Percentiles rank a stretch among this genome's conserved stretches.
Evolutionary conservation across 1,140 invertebrate species (phyloP).

Genomic region (Zaprionus lachaisei): DNA sequence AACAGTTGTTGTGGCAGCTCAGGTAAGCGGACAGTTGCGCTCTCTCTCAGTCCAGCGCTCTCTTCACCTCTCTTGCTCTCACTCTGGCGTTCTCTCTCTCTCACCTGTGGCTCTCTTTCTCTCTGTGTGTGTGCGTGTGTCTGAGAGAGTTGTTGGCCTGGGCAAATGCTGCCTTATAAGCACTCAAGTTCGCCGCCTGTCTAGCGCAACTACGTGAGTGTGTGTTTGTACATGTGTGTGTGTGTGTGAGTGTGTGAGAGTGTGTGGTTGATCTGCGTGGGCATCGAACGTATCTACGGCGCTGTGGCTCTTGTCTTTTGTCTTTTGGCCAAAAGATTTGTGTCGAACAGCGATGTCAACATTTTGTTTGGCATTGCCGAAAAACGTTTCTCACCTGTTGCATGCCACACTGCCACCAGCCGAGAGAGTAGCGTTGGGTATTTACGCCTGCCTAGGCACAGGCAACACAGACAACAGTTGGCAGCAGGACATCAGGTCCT

Average conservation of each 20-base stretch:
- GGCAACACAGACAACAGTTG: slow-evolving; percentile 23
- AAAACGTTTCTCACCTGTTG: slow-evolving; percentile 44
- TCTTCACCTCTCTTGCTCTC: slow-evolving; percentile 6
- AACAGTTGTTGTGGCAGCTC: slow-evolving; percentile 40
- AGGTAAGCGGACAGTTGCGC: slow-evolving; percentile 23
- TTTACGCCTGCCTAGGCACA: slow-evolving; percentile 21
- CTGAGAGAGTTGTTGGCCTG: slow-evolving; percentile 42
- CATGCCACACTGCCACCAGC: slow-evolving; percentile 13
- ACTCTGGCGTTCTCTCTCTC: slow-evolving; percentile 2
- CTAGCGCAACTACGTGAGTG: slow-evolving; percentile 15
- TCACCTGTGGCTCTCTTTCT: slow-evolving; percentile 22
- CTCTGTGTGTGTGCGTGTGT: slow-evolving; percentile 23
- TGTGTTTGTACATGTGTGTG: slow-evolving; percentile 18
- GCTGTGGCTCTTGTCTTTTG: slow-evolving; percentile 61
- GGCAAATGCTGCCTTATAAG: slow-evolving; percentile 74
- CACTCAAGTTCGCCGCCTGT: slow-evolving; percentile 67
- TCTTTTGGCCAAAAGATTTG: slow-evolving; percentile 72
- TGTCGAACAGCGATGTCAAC: slow-evolving; percentile 65
- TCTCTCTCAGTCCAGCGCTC: neutral
- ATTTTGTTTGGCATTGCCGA: slow-evolving; percentile 46
- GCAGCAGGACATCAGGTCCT: slow-evolving; percentile 48
- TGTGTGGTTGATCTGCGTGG: slow-evolving; percentile 66
- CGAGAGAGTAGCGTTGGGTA: slow-evolving; percentile 8
- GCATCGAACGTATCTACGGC: slow-evolving; percentile 55
- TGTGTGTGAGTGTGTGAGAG: slow-evolving; percentile 24